Conservation (phyloP, 1,140 invertebrate genomes). For the Leptoteleia sp. region DNA sequence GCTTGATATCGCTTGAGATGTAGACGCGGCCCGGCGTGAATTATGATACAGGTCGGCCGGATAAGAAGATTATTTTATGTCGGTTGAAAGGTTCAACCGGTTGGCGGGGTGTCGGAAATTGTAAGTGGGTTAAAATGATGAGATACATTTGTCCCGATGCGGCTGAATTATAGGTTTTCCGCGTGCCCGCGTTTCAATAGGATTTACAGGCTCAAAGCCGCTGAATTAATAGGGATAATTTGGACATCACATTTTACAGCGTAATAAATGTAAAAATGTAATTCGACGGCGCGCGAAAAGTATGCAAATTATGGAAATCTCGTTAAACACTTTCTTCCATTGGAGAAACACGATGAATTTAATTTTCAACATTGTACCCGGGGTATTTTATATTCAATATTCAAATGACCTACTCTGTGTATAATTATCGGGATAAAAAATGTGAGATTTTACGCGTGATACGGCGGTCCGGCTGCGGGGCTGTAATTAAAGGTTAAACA, state of each 20-base stretch:
- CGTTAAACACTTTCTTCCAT: slow-evolving; percentile 11
- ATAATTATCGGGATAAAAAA: slow-evolving; percentile 24
- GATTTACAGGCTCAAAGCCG: slow-evolving; percentile 7
- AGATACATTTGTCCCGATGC: slow-evolving; percentile 10
- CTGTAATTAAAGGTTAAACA: slow-evolving; percentile 18
- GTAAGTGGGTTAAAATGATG: slow-evolving; percentile 28
- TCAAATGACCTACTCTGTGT: slow-evolving; percentile 16
- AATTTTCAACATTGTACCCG: slow-evolving; percentile 17
- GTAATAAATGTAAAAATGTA: slow-evolving; percentile 14
- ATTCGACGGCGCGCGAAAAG: not conserved
- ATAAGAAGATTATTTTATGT: slow-evolving; percentile 38
- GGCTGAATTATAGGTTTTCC: slow-evolving; percentile 3
- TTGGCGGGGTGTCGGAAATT: slow-evolving; percentile 14
- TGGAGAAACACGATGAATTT: slow-evolving; percentile 2
- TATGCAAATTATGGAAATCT: slow-evolving; percentile 6
- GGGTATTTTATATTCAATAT: slow-evolving; percentile 21
- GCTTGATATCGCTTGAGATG: slow-evolving; percentile 41
- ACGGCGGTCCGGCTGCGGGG: slow-evolving; percentile 3
- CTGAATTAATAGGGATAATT: slow-evolving; percentile 10
- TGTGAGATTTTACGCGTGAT: slow-evolving; percentile 15
- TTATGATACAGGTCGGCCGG: slow-evolving; percentile 5
- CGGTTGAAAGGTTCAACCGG: slow-evolving; percentile 6
- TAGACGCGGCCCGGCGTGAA: slow-evolving; percentile 2
- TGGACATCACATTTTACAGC: not conserved
- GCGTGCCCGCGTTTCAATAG: not conserved